Base-by-base conservation (phyloP, 2,888 invertebrate species). In the Trachelus iudaicus region DNA sequence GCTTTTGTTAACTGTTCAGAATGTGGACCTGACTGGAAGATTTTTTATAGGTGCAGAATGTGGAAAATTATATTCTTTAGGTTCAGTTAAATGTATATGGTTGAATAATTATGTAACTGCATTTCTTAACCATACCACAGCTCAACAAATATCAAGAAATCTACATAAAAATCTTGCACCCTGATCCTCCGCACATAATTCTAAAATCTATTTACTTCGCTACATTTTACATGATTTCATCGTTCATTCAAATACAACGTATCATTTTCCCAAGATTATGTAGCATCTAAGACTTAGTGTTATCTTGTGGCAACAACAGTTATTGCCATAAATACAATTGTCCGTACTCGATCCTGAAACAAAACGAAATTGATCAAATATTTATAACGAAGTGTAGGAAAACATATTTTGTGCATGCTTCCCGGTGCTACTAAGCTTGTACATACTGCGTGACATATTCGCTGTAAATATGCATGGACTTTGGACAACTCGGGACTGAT, bases 381-480 rank as follows among this genome's bases (percentile, higher is more conserved):
- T 9, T 56, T 56, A 23, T 56, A 56, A 56, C 23, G 56, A 56
- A 56, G 9, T 23, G 56, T 23, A 56, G 56, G 9, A 56, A 56
- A 56, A 56, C 56, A 56, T 23, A 23, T 56, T 23, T 56, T 56
- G 56, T 88, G 87, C 87, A 87, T 88, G 88, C 81, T 84, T 82
- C 78, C 77, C 79, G 76, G 77, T 77, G 75, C 79, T 76, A 80
- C 76, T 76, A 73, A 69, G 83, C 83, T 86, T 86, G 81, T 82
- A 83, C 79, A 85, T 85, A 81, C 69, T 69, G 69, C 30, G 23
- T 79, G 34, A 31, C 34, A n/a, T 30, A 77, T 75, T 78, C 75
- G 83, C 81, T 89, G 87, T 89, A 88, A 88, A 89, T 89, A 87
- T 87, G 85, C 87, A 89, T 87, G 87, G 86, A 85, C 78, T 77